These are phyloP conservation scores for Muscicapa comitata DNA, from an alignment of 2,797 vertebrate species.

Conservation along the genomic window DNA sequence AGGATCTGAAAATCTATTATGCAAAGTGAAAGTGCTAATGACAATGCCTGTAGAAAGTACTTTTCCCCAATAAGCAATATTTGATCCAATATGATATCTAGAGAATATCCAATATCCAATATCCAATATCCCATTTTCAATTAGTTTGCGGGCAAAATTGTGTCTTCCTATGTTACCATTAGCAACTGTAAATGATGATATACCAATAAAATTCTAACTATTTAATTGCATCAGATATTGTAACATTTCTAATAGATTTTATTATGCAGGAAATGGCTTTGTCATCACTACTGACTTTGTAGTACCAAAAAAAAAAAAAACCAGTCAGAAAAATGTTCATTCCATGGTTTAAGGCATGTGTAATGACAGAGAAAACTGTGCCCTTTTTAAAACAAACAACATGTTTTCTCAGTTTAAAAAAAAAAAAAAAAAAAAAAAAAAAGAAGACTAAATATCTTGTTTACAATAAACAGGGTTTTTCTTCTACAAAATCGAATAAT, in stretches of 20 bases:
- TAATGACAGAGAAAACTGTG: neutral
- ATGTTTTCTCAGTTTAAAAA: neutral
- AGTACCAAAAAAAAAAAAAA: neutral
- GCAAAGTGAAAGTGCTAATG: neutral
- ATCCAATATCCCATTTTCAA: neutral
- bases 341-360: neutral
- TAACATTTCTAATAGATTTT: neutral
- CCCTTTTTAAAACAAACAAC: neutral
- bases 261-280: neutral
- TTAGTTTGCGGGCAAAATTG: neutral
- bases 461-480: neutral
- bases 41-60: neutral
- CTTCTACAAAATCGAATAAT: neutral
- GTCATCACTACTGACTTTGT: neutral
- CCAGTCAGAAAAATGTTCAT: neutral
- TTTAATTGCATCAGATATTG: neutral
- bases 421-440: neutral
- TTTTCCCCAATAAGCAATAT: neutral
- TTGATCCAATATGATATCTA: neutral
- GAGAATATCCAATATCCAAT: neutral
- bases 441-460: neutral
- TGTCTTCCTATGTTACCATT: neutral
- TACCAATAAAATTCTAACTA: neutral
- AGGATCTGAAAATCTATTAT: neutral
- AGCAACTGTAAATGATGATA: neutral